These are phyloP conservation scores for Drosophila hydei DNA, from an alignment of 1,140 invertebrate species.

Conservation along the genomic window DNA sequence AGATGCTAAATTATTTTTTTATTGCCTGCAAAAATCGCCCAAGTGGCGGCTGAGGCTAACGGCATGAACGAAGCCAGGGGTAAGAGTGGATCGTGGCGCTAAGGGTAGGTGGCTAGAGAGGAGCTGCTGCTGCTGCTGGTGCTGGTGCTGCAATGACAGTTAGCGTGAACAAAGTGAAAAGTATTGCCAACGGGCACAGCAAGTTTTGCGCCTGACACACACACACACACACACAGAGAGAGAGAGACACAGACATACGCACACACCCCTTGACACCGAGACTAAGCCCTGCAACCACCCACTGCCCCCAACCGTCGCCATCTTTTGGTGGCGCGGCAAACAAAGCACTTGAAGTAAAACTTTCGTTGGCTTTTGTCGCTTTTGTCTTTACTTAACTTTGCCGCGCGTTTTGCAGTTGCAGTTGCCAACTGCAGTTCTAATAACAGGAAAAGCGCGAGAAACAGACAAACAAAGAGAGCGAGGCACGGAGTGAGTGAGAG, in stretches of 20 bases:
- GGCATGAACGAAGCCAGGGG: neutral
- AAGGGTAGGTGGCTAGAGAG: neutral
- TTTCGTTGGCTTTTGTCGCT: conserved; percentile 75
- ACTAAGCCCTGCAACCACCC: too few species aligned
- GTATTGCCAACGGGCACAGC: conserved; percentile 65
- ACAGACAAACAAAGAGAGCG: neutral
- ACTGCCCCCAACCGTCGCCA: neutral
- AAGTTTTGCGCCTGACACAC: conserved; percentile 51
- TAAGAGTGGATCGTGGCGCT: neutral
- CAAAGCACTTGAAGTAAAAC: conserved; percentile 76
- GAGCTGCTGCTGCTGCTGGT: conserved; percentile 20
- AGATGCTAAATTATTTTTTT: conserved; percentile 77
- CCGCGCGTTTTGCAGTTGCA: conserved; percentile 51
- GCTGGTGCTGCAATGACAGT: conserved; percentile 62
- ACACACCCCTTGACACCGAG: neutral
- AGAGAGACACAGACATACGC: neutral
- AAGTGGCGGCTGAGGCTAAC: conserved; percentile 16
- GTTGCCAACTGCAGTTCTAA: conserved; percentile 69
- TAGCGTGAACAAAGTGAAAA: conserved; percentile 78
- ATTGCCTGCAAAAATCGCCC: conserved; percentile 57
- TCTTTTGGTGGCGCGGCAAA: conserved; percentile 43
- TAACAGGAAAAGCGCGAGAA: conserved; percentile 8
- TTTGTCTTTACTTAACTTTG: conserved; percentile 74
- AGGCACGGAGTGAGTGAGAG: neutral
- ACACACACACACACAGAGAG: conserved; percentile 18